A percentile compares a stretch with the other conserved stretches of the same genome.
Conservation (phyloP, 2,797 vertebrate genomes). For the Falco cherrug region DNA sequence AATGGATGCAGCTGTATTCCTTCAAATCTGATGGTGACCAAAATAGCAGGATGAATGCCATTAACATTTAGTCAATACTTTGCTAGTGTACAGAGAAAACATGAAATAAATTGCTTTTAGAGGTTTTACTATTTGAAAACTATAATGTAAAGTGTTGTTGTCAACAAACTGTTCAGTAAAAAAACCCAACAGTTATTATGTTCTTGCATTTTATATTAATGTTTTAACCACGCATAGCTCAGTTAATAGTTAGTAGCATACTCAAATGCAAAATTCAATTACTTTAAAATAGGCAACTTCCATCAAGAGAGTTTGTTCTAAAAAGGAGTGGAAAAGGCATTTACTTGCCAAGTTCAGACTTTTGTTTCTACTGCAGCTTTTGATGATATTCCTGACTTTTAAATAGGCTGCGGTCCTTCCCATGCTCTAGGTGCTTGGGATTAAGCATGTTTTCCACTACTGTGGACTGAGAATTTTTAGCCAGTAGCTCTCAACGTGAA, state of each 20-base stretch:
- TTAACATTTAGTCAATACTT: neutral
- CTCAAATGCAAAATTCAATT: neutral
- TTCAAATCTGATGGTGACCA: conserved; percentile 7
- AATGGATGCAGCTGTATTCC: conserved; percentile 29
- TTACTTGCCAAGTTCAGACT: conserved; percentile 24
- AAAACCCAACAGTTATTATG: neutral
- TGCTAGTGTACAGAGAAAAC: neutral
- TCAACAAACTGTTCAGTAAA: neutral
- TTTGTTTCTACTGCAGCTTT: neutral
- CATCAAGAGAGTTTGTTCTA: neutral
- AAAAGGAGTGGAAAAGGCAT: conserved; percentile 10
- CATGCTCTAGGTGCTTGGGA: neutral
- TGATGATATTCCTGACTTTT: neutral
- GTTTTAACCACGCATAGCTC: neutral
- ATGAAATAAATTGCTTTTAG: neutral
- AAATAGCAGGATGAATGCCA: conserved; percentile 1
- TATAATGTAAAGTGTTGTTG: neutral
- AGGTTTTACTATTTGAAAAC: neutral
- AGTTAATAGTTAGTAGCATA: neutral
- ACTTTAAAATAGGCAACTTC: neutral
- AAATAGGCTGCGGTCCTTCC: neutral
- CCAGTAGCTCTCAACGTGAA: neutral
- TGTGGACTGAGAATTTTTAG: neutral
- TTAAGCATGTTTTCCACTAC: neutral
- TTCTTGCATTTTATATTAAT: neutral